Conservation (phyloP, 2,113 vertebrate species). For the Nanorana parkeri region DNA sequence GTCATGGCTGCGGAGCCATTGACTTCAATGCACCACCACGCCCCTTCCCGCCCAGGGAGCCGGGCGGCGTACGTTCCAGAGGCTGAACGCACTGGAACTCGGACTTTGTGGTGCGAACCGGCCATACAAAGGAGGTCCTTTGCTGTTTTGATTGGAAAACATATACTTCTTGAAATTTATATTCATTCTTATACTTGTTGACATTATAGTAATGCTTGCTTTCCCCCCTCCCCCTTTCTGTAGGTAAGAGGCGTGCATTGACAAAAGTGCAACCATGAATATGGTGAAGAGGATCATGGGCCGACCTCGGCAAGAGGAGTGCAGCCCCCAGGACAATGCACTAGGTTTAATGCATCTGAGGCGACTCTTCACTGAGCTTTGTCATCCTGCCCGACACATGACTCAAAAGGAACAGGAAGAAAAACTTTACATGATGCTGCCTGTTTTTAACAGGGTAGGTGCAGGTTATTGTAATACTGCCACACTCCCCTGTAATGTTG, state of each 20-base stretch:
- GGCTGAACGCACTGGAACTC: too few species aligned
- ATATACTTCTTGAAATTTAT: too few species aligned
- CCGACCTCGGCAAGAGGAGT: conserved; percentile 95
- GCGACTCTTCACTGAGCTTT: conserved; percentile 94
- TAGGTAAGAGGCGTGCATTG: conserved; percentile 73
- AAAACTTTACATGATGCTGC: conserved; percentile 99
- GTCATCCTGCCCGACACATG: conserved; percentile 96
- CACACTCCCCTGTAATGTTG: too few species aligned
- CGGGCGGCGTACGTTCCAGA: too few species aligned
- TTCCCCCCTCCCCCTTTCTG: conserved; percentile 50
- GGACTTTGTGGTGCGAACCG: too few species aligned
- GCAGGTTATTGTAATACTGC: neutral
- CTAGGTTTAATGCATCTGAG: conserved; percentile 97
- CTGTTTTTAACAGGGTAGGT: conserved; percentile 95
- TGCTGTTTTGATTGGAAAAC: too few species aligned
- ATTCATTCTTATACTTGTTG: too few species aligned
- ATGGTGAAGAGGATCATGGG: conserved; percentile 99
- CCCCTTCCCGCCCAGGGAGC: too few species aligned
- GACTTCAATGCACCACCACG: too few species aligned
- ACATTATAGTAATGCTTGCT: neutral
- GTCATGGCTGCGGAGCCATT: too few species aligned
- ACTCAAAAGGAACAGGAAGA: conserved; percentile 99
- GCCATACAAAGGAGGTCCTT: too few species aligned
- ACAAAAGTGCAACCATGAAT: conserved; percentile 92
- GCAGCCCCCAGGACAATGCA: conserved; percentile 96